Base-by-base conservation (phyloP, 2,113 vertebrate genomes). In the Arenaria interpres region DNA sequence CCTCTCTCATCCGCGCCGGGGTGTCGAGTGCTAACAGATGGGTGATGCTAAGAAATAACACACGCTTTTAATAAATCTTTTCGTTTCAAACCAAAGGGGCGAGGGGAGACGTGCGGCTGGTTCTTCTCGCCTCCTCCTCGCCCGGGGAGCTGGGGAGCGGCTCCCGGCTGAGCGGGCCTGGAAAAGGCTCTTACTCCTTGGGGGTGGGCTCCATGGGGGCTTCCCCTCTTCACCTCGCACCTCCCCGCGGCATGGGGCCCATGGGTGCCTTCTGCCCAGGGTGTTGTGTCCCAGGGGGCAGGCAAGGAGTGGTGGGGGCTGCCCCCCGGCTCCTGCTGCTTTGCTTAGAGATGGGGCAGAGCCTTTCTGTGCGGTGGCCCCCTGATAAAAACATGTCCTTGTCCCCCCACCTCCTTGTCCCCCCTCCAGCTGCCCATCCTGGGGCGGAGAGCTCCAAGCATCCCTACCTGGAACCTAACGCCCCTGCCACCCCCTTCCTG, bases 121-220 rank as follows among this genome's bases (percentile, higher is more conserved):
- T 73, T 23, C 79, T 53, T 85, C 39, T 69, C 28, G 6, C 12
- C 28, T 66, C 41, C n/a, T 7, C 14, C 41, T 78, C 2, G 0
- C 2, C 2, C 4, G 4, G n/a, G 41, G 30, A 71, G 78, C 54
- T 3, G 27, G 74, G 27, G 37, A 15, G 27, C 2, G 1, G 39
- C 53, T 89, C 21, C 60, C 2, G 1, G 4, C 37, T 12, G 11
- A 22, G 43, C 4, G 0, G 21, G 30, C 13, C 63, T 68, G 74
- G 48, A 30, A 67, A 80, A 33, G 37, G 63, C 43, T n/a, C 23
- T 28, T 56, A 24, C 46, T 71, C 35, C 18, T 15, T 46, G 79
- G 24, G 13, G 8, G 3, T 30, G 41, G 46, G 10, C 17, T 68
- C 51, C 6, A 0, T 0, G 0, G 2, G 6, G 25, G 25, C 13